A percentile compares a stretch with the other conserved stretches of the same genome.
phyloP scores from a whole-genome alignment of 1,140 invertebrate genomes.

The Elymnias hypermnestra region DNA sequence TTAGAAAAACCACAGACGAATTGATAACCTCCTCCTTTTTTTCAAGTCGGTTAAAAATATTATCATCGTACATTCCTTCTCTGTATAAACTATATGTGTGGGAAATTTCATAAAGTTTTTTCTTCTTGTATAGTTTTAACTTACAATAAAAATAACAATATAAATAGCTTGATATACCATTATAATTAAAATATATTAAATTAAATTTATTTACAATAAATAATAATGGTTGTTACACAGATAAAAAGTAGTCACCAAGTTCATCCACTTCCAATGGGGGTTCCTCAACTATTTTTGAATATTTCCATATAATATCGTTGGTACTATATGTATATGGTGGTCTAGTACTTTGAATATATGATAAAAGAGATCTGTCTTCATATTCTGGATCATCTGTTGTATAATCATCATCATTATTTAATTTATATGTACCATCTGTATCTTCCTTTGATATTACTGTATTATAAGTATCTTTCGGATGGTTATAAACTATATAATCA shows the following conservation, averaged over 20 bases:
- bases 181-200: no score
- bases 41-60: no score
- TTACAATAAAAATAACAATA: no score
- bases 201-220: background rate
- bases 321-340: constrained; percentile 2
- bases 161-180: no score
- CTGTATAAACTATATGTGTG: no score
- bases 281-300: constrained; percentile 5
- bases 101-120: no score
- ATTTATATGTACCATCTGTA: background rate
- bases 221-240: background rate
- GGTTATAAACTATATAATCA: background rate
- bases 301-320: background rate
- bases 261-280: constrained; percentile 6
- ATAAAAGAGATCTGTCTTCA: background rate
- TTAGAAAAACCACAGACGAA: no score
- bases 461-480: background rate
- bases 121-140: no score
- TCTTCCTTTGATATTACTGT: background rate
- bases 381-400: constrained; percentile 20
- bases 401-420: constrained; percentile 15
- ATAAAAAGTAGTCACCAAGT: constrained; percentile 16
- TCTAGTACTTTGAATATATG: constrained; percentile 9
- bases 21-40: no score
- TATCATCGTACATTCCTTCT: no score